phyloP scores from a whole-genome alignment of 2,797 vertebrate species.

The Fratercula arctica region DNA sequence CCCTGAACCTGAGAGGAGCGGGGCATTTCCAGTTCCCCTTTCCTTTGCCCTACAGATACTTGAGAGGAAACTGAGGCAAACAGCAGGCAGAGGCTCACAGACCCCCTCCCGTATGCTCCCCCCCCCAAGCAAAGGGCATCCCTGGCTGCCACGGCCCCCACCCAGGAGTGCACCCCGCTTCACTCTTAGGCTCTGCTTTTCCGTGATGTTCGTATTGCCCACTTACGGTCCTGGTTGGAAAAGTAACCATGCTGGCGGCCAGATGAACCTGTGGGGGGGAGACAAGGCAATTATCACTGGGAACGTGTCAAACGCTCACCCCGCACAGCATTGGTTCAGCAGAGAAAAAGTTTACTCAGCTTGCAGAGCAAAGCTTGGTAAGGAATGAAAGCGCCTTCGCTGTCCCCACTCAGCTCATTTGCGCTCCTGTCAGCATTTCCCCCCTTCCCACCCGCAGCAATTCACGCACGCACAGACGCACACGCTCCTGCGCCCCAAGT shows the following conservation, averaged over 20 bases:
- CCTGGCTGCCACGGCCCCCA: background rate
- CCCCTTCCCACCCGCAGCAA: background rate
- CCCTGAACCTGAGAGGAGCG: background rate
- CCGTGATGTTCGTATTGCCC: background rate
- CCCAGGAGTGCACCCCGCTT: background rate
- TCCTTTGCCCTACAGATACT: background rate
- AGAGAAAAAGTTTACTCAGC: background rate
- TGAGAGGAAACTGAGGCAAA: background rate
- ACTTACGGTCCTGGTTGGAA: conserved; percentile 41
- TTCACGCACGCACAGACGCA: background rate
- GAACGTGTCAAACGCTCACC: background rate
- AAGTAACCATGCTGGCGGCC: conserved; percentile 10
- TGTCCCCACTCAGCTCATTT: background rate
- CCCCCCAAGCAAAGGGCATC: background rate
- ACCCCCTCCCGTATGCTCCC: background rate
- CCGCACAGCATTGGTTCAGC: background rate
- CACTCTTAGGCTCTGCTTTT: background rate
- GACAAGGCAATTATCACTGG: conserved; percentile 21
- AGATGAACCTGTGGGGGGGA: conserved; percentile 32
- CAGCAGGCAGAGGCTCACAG: background rate
- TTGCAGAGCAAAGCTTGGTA: background rate
- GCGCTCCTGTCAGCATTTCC: background rate
- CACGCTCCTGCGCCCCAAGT: background rate
- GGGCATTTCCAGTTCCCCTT: background rate
- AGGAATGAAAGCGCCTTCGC: background rate